These are phyloP conservation scores for Orientallactaga sibirica DNA, from an alignment of 2,797 vertebrate genomes.

Conservation along the genomic window DNA sequence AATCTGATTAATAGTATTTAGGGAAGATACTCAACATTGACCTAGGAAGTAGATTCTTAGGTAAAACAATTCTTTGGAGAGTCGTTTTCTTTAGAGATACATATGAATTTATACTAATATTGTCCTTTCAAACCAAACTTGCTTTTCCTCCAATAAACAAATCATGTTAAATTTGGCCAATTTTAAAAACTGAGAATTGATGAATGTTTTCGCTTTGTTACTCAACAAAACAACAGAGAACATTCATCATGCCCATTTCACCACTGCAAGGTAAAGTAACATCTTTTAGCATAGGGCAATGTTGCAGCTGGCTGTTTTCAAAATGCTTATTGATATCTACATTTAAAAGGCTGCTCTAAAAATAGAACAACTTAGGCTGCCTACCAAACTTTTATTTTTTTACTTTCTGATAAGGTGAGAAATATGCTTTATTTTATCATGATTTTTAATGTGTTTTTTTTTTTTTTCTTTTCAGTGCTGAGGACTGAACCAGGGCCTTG, in stretches of 20 bases:
- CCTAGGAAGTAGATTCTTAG: constrained; percentile 42
- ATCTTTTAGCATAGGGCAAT: not conserved
- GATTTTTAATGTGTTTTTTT: no score
- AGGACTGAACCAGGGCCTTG: no score
- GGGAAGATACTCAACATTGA: constrained; percentile 65
- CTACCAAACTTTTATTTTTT: not conserved
- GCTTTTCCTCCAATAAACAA: constrained; percentile 57
- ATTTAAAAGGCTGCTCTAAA: constrained; percentile 37
- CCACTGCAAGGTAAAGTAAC: not conserved
- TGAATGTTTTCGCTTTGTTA: not conserved
- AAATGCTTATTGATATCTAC: not conserved
- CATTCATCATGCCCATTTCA: not conserved
- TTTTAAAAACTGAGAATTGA: constrained; percentile 46
- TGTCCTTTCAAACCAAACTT: constrained; percentile 57
- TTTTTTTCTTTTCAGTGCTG: no score
- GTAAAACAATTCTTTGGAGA: constrained; percentile 23
- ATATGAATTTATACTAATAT: constrained; percentile 56
- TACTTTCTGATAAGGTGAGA: not conserved
- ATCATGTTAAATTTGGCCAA: constrained; percentile 31
- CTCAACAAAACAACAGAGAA: constrained; percentile 15
- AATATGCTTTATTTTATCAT: constrained; percentile 23
- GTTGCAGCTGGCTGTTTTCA: not conserved
- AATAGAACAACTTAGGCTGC: not conserved
- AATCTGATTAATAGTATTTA: constrained; percentile 70
- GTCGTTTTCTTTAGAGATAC: constrained; percentile 39